These are phyloP conservation scores for Eupristina koningsbergeri DNA, from an alignment of 1,140 invertebrate species.

Conservation along the genomic window DNA sequence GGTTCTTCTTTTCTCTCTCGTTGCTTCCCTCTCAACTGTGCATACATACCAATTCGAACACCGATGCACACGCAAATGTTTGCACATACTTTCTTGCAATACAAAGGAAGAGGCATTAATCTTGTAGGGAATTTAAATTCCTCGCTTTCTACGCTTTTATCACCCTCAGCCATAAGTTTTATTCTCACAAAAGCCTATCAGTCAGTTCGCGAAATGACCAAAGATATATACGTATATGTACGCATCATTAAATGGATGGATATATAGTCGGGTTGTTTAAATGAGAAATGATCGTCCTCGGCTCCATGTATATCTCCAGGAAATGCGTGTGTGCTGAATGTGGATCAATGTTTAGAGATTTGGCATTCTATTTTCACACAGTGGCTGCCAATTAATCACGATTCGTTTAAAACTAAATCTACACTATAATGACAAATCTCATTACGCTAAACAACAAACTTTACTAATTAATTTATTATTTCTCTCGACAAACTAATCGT, in stretches of 20 bases:
- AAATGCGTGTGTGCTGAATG: too few relatives aligned
- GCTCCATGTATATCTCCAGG: too few relatives aligned
- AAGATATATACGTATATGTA: not conserved
- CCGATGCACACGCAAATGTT: not conserved
- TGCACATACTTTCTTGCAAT: not conserved
- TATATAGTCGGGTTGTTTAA: conserved; percentile 1
- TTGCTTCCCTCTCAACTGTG: not conserved
- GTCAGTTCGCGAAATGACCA: not conserved
- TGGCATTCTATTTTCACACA: too few relatives aligned
- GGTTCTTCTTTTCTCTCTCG: not conserved
- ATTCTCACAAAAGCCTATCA: conserved; percentile 32
- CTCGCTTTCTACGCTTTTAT: not conserved
- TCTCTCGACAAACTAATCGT: too few relatives aligned
- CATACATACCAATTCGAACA: not conserved
- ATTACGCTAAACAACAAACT: too few relatives aligned
- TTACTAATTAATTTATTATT: too few relatives aligned
- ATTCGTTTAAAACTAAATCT: too few relatives aligned
- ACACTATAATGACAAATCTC: too few relatives aligned
- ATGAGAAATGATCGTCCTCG: conserved; percentile 4
- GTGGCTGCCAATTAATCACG: too few relatives aligned
- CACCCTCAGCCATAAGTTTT: not conserved
- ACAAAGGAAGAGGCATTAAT: conserved; percentile 29
- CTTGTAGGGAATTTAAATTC: conserved; percentile 29
- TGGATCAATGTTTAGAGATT: too few relatives aligned
- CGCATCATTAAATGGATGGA: not conserved